A percentile compares a stretch with the other conserved stretches of the same genome.
These are phyloP conservation scores for Odontesthes bonariensis DNA, from an alignment of 2,113 vertebrate species.

Conservation along the genomic window DNA sequence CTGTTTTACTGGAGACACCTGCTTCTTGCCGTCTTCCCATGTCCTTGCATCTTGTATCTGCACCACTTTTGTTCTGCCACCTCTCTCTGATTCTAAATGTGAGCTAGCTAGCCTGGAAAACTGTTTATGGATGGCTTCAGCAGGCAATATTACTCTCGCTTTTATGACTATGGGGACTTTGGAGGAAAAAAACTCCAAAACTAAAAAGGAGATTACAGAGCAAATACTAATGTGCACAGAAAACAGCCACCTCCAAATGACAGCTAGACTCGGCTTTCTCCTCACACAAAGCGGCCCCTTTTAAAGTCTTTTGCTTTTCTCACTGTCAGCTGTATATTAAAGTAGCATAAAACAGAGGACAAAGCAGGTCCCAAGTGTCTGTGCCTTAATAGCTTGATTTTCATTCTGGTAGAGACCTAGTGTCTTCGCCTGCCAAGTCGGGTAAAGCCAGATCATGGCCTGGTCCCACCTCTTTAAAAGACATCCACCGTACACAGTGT, in stretches of 20 bases:
- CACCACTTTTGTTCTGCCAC: constrained; percentile 2
- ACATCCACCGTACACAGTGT: constrained; percentile 59
- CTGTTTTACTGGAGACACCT: constrained; percentile 1
- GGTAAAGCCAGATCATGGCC: constrained; percentile 47
- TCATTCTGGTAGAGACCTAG: constrained; percentile 49
- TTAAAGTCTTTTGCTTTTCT: constrained; percentile 20
- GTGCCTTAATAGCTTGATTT: constrained; percentile 59
- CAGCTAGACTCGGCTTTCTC: constrained; percentile 4
- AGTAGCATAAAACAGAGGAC: constrained; percentile 59
- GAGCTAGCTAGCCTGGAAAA: constrained; percentile 33
- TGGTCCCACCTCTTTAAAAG: constrained; percentile 43
- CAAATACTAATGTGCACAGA: constrained; percentile 32
- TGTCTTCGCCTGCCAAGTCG: constrained; percentile 59
- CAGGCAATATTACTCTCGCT: constrained; percentile 27
- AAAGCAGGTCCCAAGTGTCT: constrained; percentile 48
- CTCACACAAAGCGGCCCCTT: constrained; percentile 39
- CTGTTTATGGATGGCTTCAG: constrained; percentile 33
- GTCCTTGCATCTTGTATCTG: background rate
- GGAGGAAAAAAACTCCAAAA: background rate
- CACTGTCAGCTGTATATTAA: constrained; percentile 57
- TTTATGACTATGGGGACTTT: background rate
- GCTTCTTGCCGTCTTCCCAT: background rate
- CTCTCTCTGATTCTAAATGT: constrained; percentile 34
- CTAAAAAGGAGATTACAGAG: background rate
- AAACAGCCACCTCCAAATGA: constrained; percentile 21